Evolutionary conservation across 2,113 vertebrate genomes (phyloP), one percentile per base, ranked within the genome.

Genomic region (Atrichornis clamosus): DNA sequence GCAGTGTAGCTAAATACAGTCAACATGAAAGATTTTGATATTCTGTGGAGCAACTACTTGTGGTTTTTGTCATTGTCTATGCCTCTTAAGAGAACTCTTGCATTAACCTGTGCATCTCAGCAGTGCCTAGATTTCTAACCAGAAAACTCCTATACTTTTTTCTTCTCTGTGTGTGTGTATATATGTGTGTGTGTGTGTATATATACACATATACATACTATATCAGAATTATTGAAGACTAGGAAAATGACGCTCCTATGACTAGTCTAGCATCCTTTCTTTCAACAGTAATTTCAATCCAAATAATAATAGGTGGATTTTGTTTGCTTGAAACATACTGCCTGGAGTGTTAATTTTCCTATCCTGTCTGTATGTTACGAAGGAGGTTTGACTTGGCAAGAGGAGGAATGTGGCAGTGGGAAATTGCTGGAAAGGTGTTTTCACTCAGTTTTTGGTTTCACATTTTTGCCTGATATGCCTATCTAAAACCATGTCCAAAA

Each of bases 141-240:
- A 64, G 46, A 87, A 58, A 72, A 35, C 10, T 56, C 15, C 21
- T 37, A 2, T 55, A 16, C 21, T 39, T 62, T 44, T 76, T 13
- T 44, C n/a, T n/a, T 10, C 10, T 18, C 7, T 42, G 0, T 72
- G 6, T 63, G 6, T 41, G 5, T 39, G 3, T 9, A 2, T 39
- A 21, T 53, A 0, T 79, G 0, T 30, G 1, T 67, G 5, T 26
- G 6, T n/a, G 1, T 32, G 12, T 62, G 0, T 37, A 7, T 52
- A 11, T 27, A 8, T 20, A 1, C 28, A 22, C 49, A 10, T n/a
- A 59, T 49, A 21, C 35, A 21, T 49, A 13, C 20, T 75, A 39
- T 67, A 87, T 87, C 47, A 81, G 9, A 73, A 56, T 63, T 78
- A 52, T 22, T 63, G 26, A 84, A 75, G n/a, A 27, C 4, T 21